phyloP scores from a whole-genome alignment of 35 echinoderm and acorn worm species.

The Holothuria glaberrima region DNA sequence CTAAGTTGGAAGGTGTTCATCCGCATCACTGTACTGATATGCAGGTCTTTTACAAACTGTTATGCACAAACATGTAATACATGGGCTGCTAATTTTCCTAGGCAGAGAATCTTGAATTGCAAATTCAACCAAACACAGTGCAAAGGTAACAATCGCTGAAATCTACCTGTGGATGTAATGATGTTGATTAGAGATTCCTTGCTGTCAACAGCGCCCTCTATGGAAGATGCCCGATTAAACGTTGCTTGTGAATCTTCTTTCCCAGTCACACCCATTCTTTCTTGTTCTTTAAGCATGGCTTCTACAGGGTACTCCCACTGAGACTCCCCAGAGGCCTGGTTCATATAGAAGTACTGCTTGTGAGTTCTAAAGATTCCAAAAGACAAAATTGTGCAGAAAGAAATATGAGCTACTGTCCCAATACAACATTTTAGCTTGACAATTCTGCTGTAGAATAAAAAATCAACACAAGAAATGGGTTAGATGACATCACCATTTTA shows the following conservation, averaged over 20 bases:
- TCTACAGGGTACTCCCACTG: conserved; percentile 94
- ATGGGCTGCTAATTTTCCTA: not conserved
- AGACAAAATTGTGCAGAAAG: conserved; percentile 25
- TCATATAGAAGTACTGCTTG: conserved; percentile 97
- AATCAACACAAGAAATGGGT: no score
- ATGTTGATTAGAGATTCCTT: not conserved
- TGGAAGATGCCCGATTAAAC: conserved; percentile 68
- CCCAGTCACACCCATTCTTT: conserved; percentile 1
- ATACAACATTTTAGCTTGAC: no score
- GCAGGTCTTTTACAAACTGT: no score
- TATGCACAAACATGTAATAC: no score
- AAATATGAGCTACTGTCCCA: conserved; percentile 6
- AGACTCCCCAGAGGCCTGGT: conserved; percentile 74
- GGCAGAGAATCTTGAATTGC: no score
- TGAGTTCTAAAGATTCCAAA: conserved; percentile 66
- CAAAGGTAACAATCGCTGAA: not conserved
- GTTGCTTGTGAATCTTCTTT: conserved; percentile 38
- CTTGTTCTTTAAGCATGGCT: conserved; percentile 47
- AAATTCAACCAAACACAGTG: no score
- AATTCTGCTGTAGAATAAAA: no score
- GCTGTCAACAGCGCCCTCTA: conserved; percentile 48
- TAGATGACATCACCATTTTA: no score
- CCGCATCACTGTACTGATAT: no score
- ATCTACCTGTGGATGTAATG: not conserved
- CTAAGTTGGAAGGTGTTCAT: no score